Evolutionary conservation across 2,113 vertebrate species (phyloP).

Genomic region (Silurus glanis): DNA sequence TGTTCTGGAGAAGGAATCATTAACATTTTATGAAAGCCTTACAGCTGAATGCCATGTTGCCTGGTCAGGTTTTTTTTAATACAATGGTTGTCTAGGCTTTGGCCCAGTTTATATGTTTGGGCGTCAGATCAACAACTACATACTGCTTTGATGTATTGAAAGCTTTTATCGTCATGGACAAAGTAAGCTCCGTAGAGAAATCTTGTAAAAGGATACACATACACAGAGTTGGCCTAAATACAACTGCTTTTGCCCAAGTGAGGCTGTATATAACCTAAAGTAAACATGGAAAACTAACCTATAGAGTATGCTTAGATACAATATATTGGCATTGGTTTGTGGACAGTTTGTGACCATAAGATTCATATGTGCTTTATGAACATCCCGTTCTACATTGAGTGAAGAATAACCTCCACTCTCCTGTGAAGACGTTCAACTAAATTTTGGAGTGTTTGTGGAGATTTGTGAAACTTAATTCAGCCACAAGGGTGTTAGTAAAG

Average conservation of each 20-base stretch:
- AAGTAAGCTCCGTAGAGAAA: neutral
- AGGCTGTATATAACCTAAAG: neutral
- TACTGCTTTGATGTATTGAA: neutral
- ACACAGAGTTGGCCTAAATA: neutral
- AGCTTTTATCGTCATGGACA: neutral
- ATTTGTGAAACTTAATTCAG: too few relatives aligned
- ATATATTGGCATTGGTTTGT: too few relatives aligned
- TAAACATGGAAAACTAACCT: too few relatives aligned
- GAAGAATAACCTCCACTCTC: too few relatives aligned
- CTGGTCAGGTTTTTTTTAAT: neutral
- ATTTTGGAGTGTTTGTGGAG: too few relatives aligned
- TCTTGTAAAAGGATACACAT: neutral
- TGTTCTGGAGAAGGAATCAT: constrained; percentile 12
- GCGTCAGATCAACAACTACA: neutral
- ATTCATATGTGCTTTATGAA: too few relatives aligned
- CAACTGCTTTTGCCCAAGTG: neutral
- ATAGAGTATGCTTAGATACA: too few relatives aligned
- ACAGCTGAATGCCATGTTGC: constrained; percentile 13
- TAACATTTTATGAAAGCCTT: constrained; percentile 15
- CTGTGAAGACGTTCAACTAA: too few relatives aligned
- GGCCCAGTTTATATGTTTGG: neutral
- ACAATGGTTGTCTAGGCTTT: constrained; percentile 18
- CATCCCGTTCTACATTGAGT: too few relatives aligned
- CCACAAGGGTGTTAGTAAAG: too few relatives aligned
- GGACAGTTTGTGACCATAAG: too few relatives aligned